phyloP scores from a whole-genome alignment of 2,888 invertebrate species.

The Philaethria dido region DNA sequence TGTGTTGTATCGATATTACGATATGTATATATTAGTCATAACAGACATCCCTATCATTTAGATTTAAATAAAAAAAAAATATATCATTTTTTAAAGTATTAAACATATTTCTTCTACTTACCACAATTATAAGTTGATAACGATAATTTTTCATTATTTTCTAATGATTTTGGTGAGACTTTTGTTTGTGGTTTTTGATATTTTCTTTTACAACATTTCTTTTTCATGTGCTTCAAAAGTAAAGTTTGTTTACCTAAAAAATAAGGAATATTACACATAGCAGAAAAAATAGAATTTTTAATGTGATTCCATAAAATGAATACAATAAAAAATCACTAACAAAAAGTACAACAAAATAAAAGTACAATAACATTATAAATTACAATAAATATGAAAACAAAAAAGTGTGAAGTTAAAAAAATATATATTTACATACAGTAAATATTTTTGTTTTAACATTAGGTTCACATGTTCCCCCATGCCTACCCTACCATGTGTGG shows the following conservation, averaged over 20 bases:
- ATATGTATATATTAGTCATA: too few relatives aligned
- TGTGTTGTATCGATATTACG: too few relatives aligned
- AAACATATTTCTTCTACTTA: background rate
- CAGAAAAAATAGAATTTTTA: background rate
- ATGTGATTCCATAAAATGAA: background rate
- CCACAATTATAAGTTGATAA: constrained; percentile 4
- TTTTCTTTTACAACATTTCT: background rate
- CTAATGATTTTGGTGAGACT: background rate
- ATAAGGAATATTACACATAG: background rate
- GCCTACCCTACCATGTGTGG: too few relatives aligned
- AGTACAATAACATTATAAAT: too few relatives aligned
- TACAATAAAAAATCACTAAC: background rate
- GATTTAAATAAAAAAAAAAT: too few relatives aligned
- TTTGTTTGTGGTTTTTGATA: background rate
- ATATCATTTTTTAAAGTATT: background rate
- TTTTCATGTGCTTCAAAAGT: constrained; percentile 3
- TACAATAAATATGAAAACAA: too few relatives aligned
- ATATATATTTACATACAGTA: too few relatives aligned
- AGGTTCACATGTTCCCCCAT: too few relatives aligned
- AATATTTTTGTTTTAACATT: too few relatives aligned
- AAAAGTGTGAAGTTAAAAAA: too few relatives aligned
- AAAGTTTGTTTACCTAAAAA: constrained; percentile 1
- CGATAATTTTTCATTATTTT: background rate
- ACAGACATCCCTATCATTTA: too few relatives aligned
- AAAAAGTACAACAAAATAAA: too few relatives aligned